Percentiles rank a stretch among this genome's conserved stretches.
Conservation (phyloP, 2,797 vertebrate species). For the Agapornis canus region DNA sequence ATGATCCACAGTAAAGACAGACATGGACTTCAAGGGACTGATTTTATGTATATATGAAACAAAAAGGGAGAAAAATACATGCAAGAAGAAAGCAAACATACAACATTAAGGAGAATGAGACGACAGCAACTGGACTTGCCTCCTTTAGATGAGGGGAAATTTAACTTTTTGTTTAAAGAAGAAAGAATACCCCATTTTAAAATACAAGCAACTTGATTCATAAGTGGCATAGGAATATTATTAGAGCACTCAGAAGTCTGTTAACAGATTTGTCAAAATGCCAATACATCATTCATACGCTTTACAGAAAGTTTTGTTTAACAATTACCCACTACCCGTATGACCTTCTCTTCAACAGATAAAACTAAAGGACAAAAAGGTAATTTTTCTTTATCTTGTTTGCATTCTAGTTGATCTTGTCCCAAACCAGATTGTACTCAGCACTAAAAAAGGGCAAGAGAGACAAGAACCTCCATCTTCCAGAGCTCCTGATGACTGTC, state of each 20-base stretch:
- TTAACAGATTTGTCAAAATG: constrained; percentile 18
- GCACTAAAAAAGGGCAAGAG: not conserved
- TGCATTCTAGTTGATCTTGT: constrained; percentile 34
- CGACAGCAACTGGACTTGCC: not conserved
- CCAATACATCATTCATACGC: not conserved
- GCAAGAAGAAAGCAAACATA: not conserved
- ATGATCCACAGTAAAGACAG: not conserved
- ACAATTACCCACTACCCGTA: not conserved
- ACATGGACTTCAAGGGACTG: not conserved
- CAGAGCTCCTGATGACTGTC: not conserved
- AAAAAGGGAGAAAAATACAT: not conserved
- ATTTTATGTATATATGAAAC: not conserved
- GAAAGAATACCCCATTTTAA: not conserved
- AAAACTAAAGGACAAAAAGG: constrained; percentile 46
- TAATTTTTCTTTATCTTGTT: constrained; percentile 46
- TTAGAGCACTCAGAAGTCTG: not conserved
- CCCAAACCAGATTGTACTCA: not conserved
- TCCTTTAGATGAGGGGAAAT: not conserved
- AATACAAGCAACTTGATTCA: not conserved
- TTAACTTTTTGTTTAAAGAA: not conserved
- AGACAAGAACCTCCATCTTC: not conserved
- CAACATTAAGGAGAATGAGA: not conserved
- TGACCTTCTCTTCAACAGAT: not conserved
- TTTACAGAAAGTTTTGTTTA: not conserved
- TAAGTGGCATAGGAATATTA: not conserved